A percentile compares a stretch with the other conserved stretches of the same genome.
Conservation (phyloP, 2,113 vertebrate species). For the Toxotes chatareus region DNA sequence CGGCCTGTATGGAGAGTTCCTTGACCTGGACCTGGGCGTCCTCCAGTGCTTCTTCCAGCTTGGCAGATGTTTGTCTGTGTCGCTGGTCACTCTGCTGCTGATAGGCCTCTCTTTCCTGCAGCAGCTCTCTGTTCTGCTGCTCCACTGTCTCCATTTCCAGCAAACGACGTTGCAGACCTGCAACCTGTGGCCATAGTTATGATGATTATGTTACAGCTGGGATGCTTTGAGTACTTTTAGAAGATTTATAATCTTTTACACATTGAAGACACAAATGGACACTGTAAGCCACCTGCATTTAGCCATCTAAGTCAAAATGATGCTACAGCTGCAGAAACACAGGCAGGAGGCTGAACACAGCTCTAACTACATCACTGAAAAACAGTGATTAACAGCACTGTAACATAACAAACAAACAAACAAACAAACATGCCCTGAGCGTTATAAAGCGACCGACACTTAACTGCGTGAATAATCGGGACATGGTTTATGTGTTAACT, state of each 20-base stretch:
- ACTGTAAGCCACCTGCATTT: background rate
- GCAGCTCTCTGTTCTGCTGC: conserved; percentile 64
- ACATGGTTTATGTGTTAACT: conserved; percentile 16
- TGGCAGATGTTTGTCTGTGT: conserved; percentile 56
- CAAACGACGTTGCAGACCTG: conserved; percentile 78
- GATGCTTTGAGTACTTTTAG: background rate
- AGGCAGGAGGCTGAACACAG: background rate
- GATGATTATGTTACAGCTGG: background rate
- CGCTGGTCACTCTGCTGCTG: conserved; percentile 54
- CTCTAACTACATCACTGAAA: background rate
- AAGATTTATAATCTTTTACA: background rate
- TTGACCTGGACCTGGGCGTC: conserved; percentile 41
- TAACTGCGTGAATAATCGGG: conserved; percentile 1
- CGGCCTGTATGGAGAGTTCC: conserved; percentile 71
- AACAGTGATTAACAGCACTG: background rate
- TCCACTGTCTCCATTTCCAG: conserved; percentile 74
- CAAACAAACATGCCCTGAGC: background rate
- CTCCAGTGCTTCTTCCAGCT: conserved; percentile 73
- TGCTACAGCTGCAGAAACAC: background rate
- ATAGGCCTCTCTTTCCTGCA: conserved; percentile 71
- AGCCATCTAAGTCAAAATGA: background rate
- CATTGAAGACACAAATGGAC: background rate
- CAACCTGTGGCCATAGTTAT: conserved; percentile 70
- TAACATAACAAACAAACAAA: background rate
- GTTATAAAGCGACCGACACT: background rate